A percentile compares a stretch with the other conserved stretches of the same genome.
Conservation (phyloP, 1,140 invertebrate species). For the Caenorhabditis tropicalis region DNA sequence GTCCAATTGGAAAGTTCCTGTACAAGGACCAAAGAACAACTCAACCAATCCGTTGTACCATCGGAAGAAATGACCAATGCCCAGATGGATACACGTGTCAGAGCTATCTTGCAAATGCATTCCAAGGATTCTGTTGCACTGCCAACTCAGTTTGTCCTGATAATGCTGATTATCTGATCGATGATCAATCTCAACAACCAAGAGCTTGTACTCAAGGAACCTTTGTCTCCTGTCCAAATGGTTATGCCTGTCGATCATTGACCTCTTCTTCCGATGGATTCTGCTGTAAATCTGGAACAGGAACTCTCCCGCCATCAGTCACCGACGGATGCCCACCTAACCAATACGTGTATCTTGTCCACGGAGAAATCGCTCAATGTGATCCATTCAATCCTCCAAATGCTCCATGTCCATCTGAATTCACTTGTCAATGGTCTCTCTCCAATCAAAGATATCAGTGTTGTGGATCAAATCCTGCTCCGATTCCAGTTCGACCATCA, state of each 20-base stretch:
- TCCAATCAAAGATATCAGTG: conserved; percentile 57
- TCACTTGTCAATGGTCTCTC: conserved; percentile 57
- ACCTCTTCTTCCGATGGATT: conserved; percentile 52
- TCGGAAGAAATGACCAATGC: conserved; percentile 53
- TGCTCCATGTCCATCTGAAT: conserved; percentile 56
- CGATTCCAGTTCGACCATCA: conserved; percentile 31
- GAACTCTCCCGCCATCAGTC: conserved; percentile 33
- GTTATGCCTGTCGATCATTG: conserved; percentile 47
- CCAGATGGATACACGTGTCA: conserved; percentile 57
- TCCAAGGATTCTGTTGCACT: conserved; percentile 59
- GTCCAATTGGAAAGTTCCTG: conserved; percentile 53
- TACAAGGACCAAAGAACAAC: conserved; percentile 48
- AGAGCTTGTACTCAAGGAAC: conserved; percentile 58
- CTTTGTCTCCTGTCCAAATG: conserved; percentile 52
- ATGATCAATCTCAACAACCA: conserved; percentile 54
- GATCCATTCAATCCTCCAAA: conserved; percentile 59
- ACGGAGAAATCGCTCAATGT: conserved; percentile 56
- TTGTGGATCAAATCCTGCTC: conserved; percentile 54
- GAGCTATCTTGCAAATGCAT: conserved; percentile 49
- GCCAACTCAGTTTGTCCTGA: conserved; percentile 55
- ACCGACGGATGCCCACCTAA: conserved; percentile 53
- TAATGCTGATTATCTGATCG: conserved; percentile 53
- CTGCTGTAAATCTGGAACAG: conserved; percentile 51
- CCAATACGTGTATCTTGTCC: conserved; percentile 55
- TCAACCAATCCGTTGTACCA: conserved; percentile 53